Evolutionary conservation across 1,140 invertebrate genomes (phyloP), one percentile per base, ranked within the genome.

Genomic region (Zelostemma sp.): DNA sequence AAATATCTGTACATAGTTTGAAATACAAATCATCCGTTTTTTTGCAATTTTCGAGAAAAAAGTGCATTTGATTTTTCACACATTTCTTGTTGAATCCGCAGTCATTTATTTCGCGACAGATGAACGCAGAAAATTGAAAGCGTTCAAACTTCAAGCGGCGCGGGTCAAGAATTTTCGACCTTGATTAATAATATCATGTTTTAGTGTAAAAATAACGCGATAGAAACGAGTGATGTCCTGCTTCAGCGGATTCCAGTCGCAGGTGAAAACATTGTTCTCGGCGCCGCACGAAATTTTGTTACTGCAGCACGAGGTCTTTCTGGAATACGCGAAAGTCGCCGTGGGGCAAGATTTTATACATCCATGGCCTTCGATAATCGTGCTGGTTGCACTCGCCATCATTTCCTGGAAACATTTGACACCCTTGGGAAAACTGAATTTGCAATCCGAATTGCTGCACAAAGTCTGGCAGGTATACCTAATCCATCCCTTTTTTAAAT

Each of bases 321-420:
- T 53, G 0, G 80, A 84, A 46, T 84, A 84, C 38, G 81, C 74
- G 4, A 83, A 80, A 72, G 65, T 77, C 33, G 77, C 78, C 8
- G 68, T 84, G 3, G 80, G 82, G 0, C 74, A 79, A 0, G 82
- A 84, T 41, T 84, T 84, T 12, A 77, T 82, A 14, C 82, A 84
- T 46, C 83, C 82, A 2, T 56, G 82, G 6, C 82, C 82, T 0
- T 80, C 82, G 0, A 54, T 82, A 3, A 59, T 83, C 1, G 72
- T 83, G n/a, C 16, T 81, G 1, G 28, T 43, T 0, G 67, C 81
- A 6, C 35, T 78, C 14, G 35, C 62, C 12, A 56, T 80, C 6
- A 15, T 74, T 2, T 69, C 80, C 0, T 75, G 75, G 76, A 78
- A 74, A 14, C 64, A 76, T 56, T 74, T 77, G 8, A 78, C 79